phyloP scores from a whole-genome alignment of 2,113 vertebrate genomes.

The Pangasianodon hypophthalmus region DNA sequence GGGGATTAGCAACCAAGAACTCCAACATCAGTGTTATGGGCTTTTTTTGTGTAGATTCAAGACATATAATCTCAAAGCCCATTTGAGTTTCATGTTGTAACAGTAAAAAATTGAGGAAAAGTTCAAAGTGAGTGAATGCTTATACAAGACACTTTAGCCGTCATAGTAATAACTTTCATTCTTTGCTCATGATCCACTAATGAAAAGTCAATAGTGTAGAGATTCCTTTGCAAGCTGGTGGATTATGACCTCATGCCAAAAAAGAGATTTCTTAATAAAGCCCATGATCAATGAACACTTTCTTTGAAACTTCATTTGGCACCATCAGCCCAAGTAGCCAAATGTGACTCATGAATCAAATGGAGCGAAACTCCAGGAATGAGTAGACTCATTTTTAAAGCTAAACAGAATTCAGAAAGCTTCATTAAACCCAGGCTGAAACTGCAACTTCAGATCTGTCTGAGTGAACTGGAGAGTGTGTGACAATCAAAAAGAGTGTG shows the following conservation, averaged over 20 bases:
- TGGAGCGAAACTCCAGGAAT: not conserved
- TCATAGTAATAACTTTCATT: constrained; percentile 14
- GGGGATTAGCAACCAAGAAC: not conserved
- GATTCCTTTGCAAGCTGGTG: not conserved
- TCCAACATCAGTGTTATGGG: not conserved
- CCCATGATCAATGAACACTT: constrained; percentile 19
- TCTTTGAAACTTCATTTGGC: not conserved
- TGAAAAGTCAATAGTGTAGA: constrained; percentile 12
- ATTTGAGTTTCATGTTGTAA: not conserved
- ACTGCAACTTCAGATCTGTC: constrained; percentile 22
- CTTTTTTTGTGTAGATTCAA: not conserved
- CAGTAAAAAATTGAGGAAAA: not conserved
- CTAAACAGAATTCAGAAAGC: not conserved
- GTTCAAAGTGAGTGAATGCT: not conserved
- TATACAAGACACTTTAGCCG: not conserved
- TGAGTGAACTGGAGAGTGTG: not conserved
- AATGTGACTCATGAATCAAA: constrained; percentile 31
- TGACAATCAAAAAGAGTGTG: constrained; percentile 16
- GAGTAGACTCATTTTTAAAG: not conserved
- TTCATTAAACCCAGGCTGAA: constrained; percentile 12
- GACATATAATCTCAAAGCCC: not conserved
- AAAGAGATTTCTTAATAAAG: constrained; percentile 7
- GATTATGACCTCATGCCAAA: constrained; percentile 1
- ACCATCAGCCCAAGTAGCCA: not conserved
- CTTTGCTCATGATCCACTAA: constrained; percentile 9